Base-by-base conservation (phyloP, 2,797 vertebrate genomes). In the Melopsittacus undulatus region DNA sequence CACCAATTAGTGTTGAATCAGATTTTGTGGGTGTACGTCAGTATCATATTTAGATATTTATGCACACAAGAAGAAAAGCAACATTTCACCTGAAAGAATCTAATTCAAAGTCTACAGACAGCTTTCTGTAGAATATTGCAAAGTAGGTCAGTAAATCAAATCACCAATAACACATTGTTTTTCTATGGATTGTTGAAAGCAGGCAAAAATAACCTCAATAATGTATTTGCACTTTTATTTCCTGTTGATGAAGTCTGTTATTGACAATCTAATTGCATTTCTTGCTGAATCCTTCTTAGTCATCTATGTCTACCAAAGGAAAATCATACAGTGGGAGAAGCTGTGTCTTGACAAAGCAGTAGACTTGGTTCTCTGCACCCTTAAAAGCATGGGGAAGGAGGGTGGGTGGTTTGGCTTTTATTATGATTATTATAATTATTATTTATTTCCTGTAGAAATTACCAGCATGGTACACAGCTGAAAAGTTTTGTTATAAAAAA, bases 131-230 rank as follows among this genome's bases (percentile, higher is more conserved):
- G 77, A 81, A 26, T 45, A 74, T 73, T 69, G 59, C 21, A 74
- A 94, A 96, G 73, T 67, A 94, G 62, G 61, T 74, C 80, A 83
- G 64, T 79, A 92, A 94, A 94, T 92, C 82, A 92, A 67, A 88
- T 68, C 61, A 68, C 45, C 3, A 1, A 56, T 67, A 87, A 34
- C 18, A 69, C 26, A 43, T 68, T 84, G 42, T 54, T 84, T 95
- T 90, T 77, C 83, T 76, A 42, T 83, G 38, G 46, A 81, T 57
- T 62, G 30, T 57, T 75, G 92, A 91, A 90, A 87, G 42, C 27
- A 84, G 40, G 26, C 19, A 91, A 94, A 91, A 94, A 87, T 66
- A 83, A 59, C 64, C 17, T 61, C 64, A 43, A 18, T 72, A 83
- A 52, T 42, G 9, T 73, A 62, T 92, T 84, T 74, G 9, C 38